Evolutionary conservation across 2,888 invertebrate species (phyloP).

Genomic region (Tachina grossa): DNA sequence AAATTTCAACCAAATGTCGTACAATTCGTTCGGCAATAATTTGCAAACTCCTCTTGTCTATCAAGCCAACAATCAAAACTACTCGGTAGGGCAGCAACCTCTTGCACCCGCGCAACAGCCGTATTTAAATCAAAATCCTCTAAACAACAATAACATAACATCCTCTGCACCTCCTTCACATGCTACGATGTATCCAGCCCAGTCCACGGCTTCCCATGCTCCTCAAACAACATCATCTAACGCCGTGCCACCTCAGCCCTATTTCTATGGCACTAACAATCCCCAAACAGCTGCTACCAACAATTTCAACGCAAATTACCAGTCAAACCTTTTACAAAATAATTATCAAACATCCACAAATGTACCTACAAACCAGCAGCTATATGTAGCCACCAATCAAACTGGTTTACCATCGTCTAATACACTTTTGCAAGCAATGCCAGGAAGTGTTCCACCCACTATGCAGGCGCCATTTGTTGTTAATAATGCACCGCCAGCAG

Average conservation of each 20-base stretch:
- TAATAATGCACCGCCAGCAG: constrained; percentile 43
- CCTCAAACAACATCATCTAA: constrained; percentile 47
- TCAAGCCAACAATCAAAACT: constrained; percentile 52
- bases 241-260: constrained; percentile 41
- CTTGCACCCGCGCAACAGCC: constrained; percentile 22
- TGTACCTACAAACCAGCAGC: constrained; percentile 68
- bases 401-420: constrained; percentile 55
- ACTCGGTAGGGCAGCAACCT: neutral
- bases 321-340: constrained; percentile 39
- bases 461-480: constrained; percentile 72
- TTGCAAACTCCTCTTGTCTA: constrained; percentile 40
- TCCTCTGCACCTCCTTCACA: constrained; percentile 2
- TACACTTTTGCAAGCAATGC: constrained; percentile 25
- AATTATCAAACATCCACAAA: constrained; percentile 37
- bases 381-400: constrained; percentile 77
- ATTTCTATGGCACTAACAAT: constrained; percentile 61
- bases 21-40: constrained; percentile 48
- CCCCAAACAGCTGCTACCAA: constrained; percentile 28
- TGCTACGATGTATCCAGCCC: constrained; percentile 27
- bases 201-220: constrained; percentile 18
- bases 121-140: constrained; percentile 33
- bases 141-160: constrained; percentile 23
- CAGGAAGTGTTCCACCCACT: constrained; percentile 12
- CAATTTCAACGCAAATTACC: constrained; percentile 45
- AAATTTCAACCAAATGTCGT: constrained; percentile 46